Evolutionary conservation across 1,140 invertebrate genomes (phyloP), one percentile per base, ranked within the genome.

Genomic region (Eubasilissa regina): DNA sequence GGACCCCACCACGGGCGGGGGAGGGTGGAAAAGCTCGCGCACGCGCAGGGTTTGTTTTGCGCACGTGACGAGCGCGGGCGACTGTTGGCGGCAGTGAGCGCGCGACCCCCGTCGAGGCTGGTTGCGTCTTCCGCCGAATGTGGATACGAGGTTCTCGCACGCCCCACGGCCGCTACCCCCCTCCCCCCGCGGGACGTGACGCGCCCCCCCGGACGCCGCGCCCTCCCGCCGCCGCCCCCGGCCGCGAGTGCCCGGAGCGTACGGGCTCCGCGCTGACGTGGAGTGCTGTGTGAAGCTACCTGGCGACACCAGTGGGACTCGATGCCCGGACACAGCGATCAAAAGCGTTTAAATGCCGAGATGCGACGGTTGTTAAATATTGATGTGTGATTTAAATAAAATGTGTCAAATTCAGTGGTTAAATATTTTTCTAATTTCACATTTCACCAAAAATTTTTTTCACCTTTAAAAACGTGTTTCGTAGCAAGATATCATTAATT

Each of bases 31-130:
- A 19, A 55, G 48, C n/a, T n/a, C 48, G 47, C 73, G 75, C 64
- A 56, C 45, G 72, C 72, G 64, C 74, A 43, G 12, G 60, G 74
- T 55, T 45, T 58, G 56, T 68, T 58, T 68, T 58, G 80, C 77
- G 64, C 74, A 53, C 74, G 73, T 53, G 81, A 60, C 17, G 13
- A 53, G 13, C 62, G 73, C 55, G 66, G 11, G 72, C 60, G 75
- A 47, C 55, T n/a, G 6, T 25, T n/a, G 73, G 70, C 76, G 79
- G 70, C 79, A 83, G 81, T 83, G 81, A 78, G 79, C 78, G 81
- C 77, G 81, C 76, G 81, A 77, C 51, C 78, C 78, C 78, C 81
- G 78, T 75, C 78, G 76, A 44, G 77, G 81, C 79, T 56, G 81
- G 78, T 72, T 58, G 78, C 72, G 78, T 72, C 66, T 78, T 45